Evolutionary conservation across 2,888 invertebrate genomes (phyloP).

Genomic region (Ennomos fuscantarius): DNA sequence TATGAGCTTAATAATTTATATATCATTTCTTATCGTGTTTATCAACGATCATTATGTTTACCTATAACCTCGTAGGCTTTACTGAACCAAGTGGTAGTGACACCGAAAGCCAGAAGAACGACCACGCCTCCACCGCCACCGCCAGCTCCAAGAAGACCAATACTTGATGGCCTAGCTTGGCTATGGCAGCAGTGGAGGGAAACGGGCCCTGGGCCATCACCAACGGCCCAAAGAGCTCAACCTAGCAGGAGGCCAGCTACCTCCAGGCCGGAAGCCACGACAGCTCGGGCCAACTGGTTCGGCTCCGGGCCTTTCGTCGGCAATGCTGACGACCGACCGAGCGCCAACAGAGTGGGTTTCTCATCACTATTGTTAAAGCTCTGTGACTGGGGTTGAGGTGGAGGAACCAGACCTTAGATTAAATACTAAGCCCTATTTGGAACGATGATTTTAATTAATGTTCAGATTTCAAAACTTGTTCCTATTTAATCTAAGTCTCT

Average conservation of each 20-base stretch:
- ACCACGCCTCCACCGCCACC: conserved; percentile 70
- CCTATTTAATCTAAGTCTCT: conserved; percentile 75
- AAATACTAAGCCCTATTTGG: conserved; percentile 54
- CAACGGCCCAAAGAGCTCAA: conserved; percentile 45
- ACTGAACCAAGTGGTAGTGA: conserved; percentile 85
- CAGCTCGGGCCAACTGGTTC: conserved; percentile 73
- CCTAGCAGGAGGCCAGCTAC: conserved; percentile 47
- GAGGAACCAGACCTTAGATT: conserved; percentile 69
- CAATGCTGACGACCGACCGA: conserved; percentile 72
- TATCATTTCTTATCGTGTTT: conserved; percentile 41
- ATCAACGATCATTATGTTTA: conserved; percentile 49
- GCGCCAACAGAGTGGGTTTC: conserved; percentile 81
- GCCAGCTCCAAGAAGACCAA: conserved; percentile 77
- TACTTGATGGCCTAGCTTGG: conserved; percentile 85
- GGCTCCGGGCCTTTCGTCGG: conserved; percentile 82
- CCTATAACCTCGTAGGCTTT: conserved; percentile 81
- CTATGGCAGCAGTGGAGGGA: conserved; percentile 86
- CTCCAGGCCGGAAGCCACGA: conserved; percentile 59
- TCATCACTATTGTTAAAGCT: conserved; percentile 75
- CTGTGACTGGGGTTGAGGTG: conserved; percentile 80
- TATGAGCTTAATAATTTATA: conserved; percentile 30
- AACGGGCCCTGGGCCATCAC: conserved; percentile 70
- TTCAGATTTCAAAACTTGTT: conserved; percentile 50
- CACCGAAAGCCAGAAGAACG: conserved; percentile 76
- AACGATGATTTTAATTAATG: conserved; percentile 39